A percentile compares a stretch with the other conserved stretches of the same genome.
phyloP scores from a whole-genome alignment of 1,140 invertebrate genomes.

The Drosophila obscura region DNA sequence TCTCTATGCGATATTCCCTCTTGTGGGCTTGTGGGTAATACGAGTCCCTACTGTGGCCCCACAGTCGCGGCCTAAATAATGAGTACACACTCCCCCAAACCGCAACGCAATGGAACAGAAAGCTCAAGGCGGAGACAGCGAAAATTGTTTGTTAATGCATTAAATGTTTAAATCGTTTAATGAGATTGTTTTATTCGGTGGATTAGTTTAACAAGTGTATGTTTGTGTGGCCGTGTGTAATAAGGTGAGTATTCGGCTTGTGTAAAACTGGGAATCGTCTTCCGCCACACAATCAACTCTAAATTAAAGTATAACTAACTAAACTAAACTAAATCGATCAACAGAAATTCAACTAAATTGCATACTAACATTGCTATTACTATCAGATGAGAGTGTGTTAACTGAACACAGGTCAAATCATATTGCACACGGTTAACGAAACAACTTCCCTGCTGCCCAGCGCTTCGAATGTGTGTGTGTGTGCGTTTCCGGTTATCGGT shows the following conservation, averaged over 20 bases:
- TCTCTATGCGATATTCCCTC: conserved; percentile 45
- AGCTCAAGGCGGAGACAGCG: conserved; percentile 66
- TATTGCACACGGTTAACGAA: conserved; percentile 64
- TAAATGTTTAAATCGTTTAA: conserved; percentile 66
- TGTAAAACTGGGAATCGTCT: conserved; percentile 53
- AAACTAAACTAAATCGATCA: conserved; percentile 73
- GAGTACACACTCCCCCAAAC: conserved; percentile 42
- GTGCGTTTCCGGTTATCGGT: conserved; percentile 34
- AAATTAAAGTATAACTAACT: conserved; percentile 77
- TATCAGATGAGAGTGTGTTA: conserved; percentile 54
- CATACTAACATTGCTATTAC: conserved; percentile 79
- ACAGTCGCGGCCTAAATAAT: conserved; percentile 69
- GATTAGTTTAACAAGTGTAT: conserved; percentile 81
- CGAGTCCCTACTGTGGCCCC: conserved; percentile 7
- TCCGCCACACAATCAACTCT: conserved; percentile 67
- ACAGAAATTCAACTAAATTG: conserved; percentile 80
- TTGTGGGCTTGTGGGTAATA: not conserved
- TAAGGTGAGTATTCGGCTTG: conserved; percentile 18
- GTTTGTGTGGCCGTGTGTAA: conserved; percentile 32
- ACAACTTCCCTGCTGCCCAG: conserved; percentile 44
- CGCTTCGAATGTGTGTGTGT: conserved; percentile 26
- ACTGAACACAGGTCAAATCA: conserved; percentile 67
- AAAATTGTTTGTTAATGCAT: conserved; percentile 35
- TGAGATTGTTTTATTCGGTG: conserved; percentile 81
- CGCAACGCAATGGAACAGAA: conserved; percentile 46